Evolutionary conservation across 2,888 invertebrate species (phyloP).

Genomic region (Lycia hirtaria): DNA sequence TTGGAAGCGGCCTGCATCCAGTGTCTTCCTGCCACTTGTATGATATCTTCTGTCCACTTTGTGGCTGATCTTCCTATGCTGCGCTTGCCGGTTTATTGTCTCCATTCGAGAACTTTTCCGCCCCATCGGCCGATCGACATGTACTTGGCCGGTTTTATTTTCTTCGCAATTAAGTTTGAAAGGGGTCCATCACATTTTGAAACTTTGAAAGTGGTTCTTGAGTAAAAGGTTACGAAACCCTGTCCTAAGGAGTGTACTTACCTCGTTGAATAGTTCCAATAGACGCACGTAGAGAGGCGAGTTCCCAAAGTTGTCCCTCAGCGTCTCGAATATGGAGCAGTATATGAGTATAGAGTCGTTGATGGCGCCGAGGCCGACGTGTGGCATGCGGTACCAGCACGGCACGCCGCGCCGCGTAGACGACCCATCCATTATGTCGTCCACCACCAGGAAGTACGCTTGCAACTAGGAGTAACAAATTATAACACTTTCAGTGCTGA

Average conservation of each 20-base stretch:
- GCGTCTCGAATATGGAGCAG: slow-evolving; percentile 88
- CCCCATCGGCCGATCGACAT: too few relatives aligned
- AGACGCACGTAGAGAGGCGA: slow-evolving; percentile 89
- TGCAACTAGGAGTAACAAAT: slow-evolving; percentile 88
- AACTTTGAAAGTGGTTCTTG: too few relatives aligned
- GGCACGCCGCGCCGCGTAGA: slow-evolving; percentile 92
- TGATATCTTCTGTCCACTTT: too few relatives aligned
- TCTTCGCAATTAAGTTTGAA: too few relatives aligned
- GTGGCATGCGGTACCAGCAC: slow-evolving; percentile 94
- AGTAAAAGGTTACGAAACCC: too few relatives aligned
- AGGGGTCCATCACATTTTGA: too few relatives aligned
- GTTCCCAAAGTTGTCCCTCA: slow-evolving; percentile 89
- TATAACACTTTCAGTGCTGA: not conserved
- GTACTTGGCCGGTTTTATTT: too few relatives aligned
- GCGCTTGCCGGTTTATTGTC: too few relatives aligned
- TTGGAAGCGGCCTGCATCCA: too few relatives aligned
- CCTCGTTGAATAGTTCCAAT: slow-evolving; percentile 92
- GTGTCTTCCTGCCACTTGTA: too few relatives aligned
- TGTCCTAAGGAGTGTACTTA: slow-evolving; percentile 54
- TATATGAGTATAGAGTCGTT: slow-evolving; percentile 95
- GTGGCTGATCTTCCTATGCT: too few relatives aligned
- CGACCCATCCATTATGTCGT: slow-evolving; percentile 97
- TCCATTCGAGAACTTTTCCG: too few relatives aligned
- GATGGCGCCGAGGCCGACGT: slow-evolving; percentile 90
- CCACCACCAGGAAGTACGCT: slow-evolving; percentile 92